These are phyloP conservation scores for Picathartes gymnocephalus DNA, from an alignment of 2,113 vertebrate genomes.

Conservation along the genomic window DNA sequence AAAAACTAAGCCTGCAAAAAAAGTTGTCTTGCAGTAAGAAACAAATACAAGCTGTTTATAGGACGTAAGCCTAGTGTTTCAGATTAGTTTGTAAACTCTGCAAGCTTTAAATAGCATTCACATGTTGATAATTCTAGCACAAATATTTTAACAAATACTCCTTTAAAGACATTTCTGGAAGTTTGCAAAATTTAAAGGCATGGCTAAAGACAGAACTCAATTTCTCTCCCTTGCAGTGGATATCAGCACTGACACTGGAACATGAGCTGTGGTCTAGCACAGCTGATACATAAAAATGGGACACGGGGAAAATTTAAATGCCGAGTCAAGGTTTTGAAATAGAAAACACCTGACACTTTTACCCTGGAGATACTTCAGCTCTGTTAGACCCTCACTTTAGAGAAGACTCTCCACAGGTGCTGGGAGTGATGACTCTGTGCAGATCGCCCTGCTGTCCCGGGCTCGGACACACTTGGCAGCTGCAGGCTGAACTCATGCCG, in stretches of 20 bases:
- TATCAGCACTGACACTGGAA: not conserved
- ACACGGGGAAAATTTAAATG: not conserved
- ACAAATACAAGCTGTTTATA: not conserved
- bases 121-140: not conserved
- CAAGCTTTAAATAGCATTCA: not conserved
- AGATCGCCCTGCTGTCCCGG: accelerated
- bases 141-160: not conserved
- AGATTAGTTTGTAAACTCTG: not conserved
- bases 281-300: not conserved
- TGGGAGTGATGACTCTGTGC: not conserved
- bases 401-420: not conserved
- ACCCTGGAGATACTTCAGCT: not conserved
- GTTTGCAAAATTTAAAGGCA: not conserved
- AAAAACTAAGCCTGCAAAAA: not conserved
- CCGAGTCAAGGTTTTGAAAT: not conserved
- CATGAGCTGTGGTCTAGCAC: not conserved
- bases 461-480: not conserved
- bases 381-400: not conserved
- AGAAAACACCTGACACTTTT: not conserved
- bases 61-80: not conserved
- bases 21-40: not conserved
- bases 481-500: not conserved
- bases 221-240: not conserved
- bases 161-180: not conserved
- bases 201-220: not conserved